Evolutionary conservation across 1,140 invertebrate genomes (phyloP), one percentile per base, ranked within the genome.

Genomic region (Anastrepha ludens): DNA sequence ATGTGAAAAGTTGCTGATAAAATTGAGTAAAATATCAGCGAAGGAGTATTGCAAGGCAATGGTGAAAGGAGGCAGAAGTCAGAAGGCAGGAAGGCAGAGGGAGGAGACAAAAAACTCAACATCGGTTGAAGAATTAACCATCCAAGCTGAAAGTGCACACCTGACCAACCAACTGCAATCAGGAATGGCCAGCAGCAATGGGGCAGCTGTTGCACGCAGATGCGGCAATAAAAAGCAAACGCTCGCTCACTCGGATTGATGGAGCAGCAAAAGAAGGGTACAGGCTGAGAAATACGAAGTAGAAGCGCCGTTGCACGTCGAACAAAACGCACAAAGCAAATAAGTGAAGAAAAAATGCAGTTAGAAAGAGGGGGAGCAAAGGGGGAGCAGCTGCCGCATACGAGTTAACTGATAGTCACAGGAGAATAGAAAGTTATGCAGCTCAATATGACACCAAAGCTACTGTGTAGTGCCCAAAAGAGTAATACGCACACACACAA

Each of bases 181-280:
- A 81, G n/a, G 15, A 78, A 78, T 8, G 70, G 70, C 70, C 44
- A 50, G 70, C 3, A 78, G 70, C 70, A 50, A 78, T 55, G 44
- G 15, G 15, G 47, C 41, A 70, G 41, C 3, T 70, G 67, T 44
- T 70, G 41, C 41, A 78, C 70, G 70, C 70, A 70, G 60, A 62
- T n/a, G 60, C 60, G n/a, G n/a, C 60, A 62, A n/a, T n/a, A 3
- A 62, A 9, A 9, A 62, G n/a, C 9, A 17, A n/a, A 15, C 60
- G 60, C 60, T 13, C 15, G 15, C 60, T 15, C 60, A 15, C n/a
- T 62, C 60, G n/a, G n/a, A 29, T 29, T 29, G 29, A 29, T 29
- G 29, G 29, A 29, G 29, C 15, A 55, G 8, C 13, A 13, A 62
- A 62, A 62, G 60, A 13, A 15, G 60, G 60, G 15, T 13, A 17